Evolutionary conservation across 2,797 vertebrate genomes (phyloP).

Genomic region (Sitta carolinensis): DNA sequence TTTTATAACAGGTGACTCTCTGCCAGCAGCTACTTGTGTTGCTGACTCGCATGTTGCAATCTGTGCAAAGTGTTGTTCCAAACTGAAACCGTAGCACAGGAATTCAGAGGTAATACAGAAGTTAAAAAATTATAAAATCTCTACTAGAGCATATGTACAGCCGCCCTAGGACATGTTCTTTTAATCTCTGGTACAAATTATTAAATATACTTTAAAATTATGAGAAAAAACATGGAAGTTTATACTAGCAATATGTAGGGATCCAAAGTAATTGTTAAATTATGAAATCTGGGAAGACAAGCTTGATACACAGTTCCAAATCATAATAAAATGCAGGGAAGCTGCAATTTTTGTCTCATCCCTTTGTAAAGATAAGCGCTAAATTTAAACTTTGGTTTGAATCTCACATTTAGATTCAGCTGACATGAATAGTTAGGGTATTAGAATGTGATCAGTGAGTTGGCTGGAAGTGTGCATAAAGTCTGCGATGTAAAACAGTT

Average conservation of each 20-base stretch:
- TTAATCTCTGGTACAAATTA: not conserved
- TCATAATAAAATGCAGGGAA: not conserved
- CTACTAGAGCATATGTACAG: not conserved
- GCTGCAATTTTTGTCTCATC: not conserved
- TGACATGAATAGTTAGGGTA: not conserved
- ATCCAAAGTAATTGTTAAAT: not conserved
- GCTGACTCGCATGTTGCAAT: not conserved
- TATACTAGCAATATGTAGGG: not conserved
- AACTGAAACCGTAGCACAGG: not conserved
- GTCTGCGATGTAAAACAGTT: not conserved
- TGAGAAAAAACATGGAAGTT: not conserved
- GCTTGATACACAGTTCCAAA: not conserved
- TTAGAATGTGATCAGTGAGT: not conserved
- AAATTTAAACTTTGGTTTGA: not conserved
- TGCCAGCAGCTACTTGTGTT: rapidly evolving
- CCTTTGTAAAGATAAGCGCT: not conserved
- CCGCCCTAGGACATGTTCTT: not conserved
- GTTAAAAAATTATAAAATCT: not conserved
- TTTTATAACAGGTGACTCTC: not conserved
- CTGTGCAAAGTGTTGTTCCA: not conserved
- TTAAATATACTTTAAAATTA: not conserved
- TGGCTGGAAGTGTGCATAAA: not conserved
- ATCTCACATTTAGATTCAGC: not conserved
- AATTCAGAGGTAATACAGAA: not conserved
- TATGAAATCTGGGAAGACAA: not conserved